Conservation (phyloP, 2,888 invertebrate species). For the Amorpha juglandis region DNA sequence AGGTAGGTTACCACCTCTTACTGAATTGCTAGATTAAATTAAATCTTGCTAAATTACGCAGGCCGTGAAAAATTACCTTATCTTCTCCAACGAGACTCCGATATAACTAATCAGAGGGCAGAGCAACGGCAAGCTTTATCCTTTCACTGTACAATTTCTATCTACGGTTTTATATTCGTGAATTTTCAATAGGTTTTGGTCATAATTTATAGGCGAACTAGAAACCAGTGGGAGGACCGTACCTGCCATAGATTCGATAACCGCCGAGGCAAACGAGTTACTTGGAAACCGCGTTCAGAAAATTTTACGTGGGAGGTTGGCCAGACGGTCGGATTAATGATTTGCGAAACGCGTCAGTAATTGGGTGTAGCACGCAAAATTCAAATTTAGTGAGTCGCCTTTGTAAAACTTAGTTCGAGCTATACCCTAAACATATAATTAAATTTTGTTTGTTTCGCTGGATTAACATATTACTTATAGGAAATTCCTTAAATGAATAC, state of each 20-base stretch:
- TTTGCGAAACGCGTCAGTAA: slow-evolving; percentile 8
- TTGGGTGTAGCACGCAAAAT: slow-evolving; percentile 17
- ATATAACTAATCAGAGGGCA: too few relatives aligned
- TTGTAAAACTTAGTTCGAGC: background rate
- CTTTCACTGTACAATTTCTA: too few relatives aligned
- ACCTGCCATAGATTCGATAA: background rate
- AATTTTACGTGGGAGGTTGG: background rate
- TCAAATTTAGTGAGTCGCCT: slow-evolving; percentile 9
- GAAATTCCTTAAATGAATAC: background rate
- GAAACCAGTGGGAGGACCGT: background rate
- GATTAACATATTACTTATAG: background rate
- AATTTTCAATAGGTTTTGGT: too few relatives aligned
- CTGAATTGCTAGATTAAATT: too few relatives aligned
- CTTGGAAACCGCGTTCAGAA: background rate
- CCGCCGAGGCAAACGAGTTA: slow-evolving; percentile 2
- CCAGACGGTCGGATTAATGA: background rate
- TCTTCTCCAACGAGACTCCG: too few relatives aligned
- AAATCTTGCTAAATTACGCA: too few relatives aligned
- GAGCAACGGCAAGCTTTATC: too few relatives aligned
- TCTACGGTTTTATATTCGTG: too few relatives aligned
- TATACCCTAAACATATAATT: background rate
- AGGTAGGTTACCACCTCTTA: too few relatives aligned
- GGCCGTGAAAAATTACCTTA: too few relatives aligned
- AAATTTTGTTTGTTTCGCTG: background rate
- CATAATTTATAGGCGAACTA: too few relatives aligned